Percentiles rank a stretch among this genome's conserved stretches.
Evolutionary conservation across 2,888 invertebrate species (phyloP).

Genomic region (Automeris io): DNA sequence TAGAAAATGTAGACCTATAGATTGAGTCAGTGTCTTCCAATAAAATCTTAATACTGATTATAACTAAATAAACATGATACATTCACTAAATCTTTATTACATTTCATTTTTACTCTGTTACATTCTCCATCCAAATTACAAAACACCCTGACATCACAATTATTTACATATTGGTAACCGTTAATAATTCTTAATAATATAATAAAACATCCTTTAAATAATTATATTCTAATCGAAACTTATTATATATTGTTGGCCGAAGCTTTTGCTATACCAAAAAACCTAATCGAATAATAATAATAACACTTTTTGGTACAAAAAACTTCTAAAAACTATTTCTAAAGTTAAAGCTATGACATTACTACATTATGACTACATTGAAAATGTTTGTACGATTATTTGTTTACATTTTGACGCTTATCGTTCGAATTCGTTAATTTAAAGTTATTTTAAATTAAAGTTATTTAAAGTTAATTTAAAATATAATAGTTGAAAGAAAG

Average conservation of each 20-base stretch:
- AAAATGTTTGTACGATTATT: slow-evolving; percentile 46
- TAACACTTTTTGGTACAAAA: slow-evolving; percentile 71
- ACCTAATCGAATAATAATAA: slow-evolving; percentile 56
- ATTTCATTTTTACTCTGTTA: slow-evolving; percentile 43
- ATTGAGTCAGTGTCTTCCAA: background rate
- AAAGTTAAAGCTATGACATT: slow-evolving; percentile 71
- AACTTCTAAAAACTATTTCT: slow-evolving; percentile 57
- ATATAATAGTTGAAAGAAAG: background rate
- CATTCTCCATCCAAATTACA: slow-evolving; percentile 44
- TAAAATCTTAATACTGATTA: background rate
- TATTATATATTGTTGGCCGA: slow-evolving; percentile 67
- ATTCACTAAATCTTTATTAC: slow-evolving; percentile 65
- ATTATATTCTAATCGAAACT: slow-evolving; percentile 39
- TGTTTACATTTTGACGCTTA: too few relatives aligned
- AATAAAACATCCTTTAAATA: slow-evolving; percentile 57
- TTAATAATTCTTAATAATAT: slow-evolving; percentile 42
- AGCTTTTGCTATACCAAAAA: slow-evolving; percentile 64
- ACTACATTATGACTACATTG: slow-evolving; percentile 67
- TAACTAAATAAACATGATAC: slow-evolving; percentile 18
- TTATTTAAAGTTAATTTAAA: too few relatives aligned
- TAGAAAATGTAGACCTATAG: background rate
- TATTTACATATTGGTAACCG: slow-evolving; percentile 65
- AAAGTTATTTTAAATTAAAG: too few relatives aligned
- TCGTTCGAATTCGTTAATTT: too few relatives aligned
- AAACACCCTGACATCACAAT: slow-evolving; percentile 42